Percentiles rank a stretch among this genome's conserved stretches.
Evolutionary conservation across 2,888 invertebrate genomes (phyloP).

Genomic region (Philopedon plagiatum): DNA sequence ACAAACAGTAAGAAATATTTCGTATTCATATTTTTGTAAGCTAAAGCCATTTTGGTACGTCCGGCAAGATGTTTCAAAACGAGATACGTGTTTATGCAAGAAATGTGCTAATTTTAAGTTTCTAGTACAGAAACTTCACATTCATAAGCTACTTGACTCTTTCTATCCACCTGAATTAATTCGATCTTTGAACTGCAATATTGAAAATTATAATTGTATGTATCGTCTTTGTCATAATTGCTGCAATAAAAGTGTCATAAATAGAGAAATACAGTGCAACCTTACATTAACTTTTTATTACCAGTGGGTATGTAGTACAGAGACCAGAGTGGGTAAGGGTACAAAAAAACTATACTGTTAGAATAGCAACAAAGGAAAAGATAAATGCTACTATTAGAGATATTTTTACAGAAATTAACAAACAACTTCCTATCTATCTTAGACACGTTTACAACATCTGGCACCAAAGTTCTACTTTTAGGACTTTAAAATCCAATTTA

Average conservation of each 20-base stretch:
- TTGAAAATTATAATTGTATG: not conserved
- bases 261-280: not conserved
- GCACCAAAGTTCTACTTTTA: not conserved
- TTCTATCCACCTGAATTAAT: not conserved
- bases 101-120: not conserved
- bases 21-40: constrained; percentile 1
- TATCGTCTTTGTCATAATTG: not conserved
- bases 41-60: not conserved
- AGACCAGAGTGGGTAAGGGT: not conserved
- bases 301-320: not conserved
- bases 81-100: not conserved
- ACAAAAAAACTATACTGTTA: not conserved
- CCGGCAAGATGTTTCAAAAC: not conserved
- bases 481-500: not conserved
- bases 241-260: not conserved
- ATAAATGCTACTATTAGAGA: not conserved
- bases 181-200: not conserved
- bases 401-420: not conserved
- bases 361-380: not conserved
- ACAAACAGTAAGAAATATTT: not conserved
- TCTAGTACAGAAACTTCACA: not conserved
- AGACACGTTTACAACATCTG: not conserved
- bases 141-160: not conserved
- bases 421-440: not conserved
- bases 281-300: not conserved